These are phyloP conservation scores for Nebria ingens DNA, from an alignment of 1,140 invertebrate species.

Conservation along the genomic window DNA sequence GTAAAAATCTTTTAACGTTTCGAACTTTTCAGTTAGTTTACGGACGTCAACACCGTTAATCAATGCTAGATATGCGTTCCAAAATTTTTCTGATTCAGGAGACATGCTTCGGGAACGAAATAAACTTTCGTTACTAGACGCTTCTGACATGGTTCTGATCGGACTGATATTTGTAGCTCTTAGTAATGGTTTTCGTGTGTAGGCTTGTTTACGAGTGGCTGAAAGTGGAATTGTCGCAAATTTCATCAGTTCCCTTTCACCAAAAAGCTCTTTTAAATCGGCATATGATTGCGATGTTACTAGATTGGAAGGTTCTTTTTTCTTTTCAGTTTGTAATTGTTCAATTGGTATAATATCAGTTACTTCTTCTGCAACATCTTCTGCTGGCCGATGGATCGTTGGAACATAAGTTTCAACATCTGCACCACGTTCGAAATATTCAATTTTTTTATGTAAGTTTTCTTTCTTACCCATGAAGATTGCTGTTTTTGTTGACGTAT, in stretches of 20 bases:
- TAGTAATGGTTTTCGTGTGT: constrained; percentile 21
- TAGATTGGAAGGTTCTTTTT: constrained; percentile 21
- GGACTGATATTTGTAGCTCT: constrained; percentile 23
- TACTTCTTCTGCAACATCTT: constrained; percentile 35
- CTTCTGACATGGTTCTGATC: constrained; percentile 22
- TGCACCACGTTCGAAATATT: constrained; percentile 64
- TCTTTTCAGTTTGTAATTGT: constrained; percentile 21
- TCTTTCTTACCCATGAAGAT: constrained; percentile 43
- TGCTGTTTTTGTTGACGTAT: constrained; percentile 54
- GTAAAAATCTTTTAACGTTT: constrained; percentile 45
- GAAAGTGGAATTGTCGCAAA: constrained; percentile 31
- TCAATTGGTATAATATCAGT: constrained; percentile 14
- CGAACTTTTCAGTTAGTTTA: constrained; percentile 61
- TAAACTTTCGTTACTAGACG: constrained; percentile 51
- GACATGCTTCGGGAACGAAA: constrained; percentile 54
- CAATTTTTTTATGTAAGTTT: constrained; percentile 59
- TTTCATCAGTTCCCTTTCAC: constrained; percentile 45
- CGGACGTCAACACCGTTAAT: constrained; percentile 64
- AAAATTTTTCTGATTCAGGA: constrained; percentile 56
- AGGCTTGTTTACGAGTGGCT: constrained; percentile 23
- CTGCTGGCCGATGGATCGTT: constrained; percentile 44
- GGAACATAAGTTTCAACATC: constrained; percentile 34
- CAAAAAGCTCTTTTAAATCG: constrained; percentile 66
- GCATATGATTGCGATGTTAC: constrained; percentile 57
- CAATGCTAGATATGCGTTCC: constrained; percentile 55